Evolutionary conservation across 2,888 invertebrate species (phyloP).

Genomic region (Trimorus sp.): DNA sequence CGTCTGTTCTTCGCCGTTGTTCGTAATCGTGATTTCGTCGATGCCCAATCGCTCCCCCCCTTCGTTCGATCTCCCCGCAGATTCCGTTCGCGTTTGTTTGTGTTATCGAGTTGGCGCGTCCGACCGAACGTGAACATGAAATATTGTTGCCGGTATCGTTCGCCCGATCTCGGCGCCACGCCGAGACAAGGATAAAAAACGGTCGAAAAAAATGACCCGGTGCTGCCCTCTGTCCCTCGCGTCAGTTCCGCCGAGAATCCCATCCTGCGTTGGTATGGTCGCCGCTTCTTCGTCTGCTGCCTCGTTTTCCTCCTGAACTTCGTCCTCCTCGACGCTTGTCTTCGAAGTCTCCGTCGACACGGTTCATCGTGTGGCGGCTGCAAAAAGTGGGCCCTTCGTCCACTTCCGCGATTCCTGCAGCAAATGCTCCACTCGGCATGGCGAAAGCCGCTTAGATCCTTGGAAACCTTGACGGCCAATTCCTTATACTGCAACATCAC

Average conservation of each 20-base stretch:
- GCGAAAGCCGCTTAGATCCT: conserved; percentile 45
- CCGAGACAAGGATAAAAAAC: conserved; percentile 46
- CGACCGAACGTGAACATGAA: conserved; percentile 56
- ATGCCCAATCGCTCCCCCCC: too few species aligned
- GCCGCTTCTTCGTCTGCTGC: neutral
- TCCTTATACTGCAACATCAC: conserved; percentile 51
- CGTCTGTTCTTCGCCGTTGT: too few species aligned
- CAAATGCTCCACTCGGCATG: conserved; percentile 46
- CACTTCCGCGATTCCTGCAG: conserved; percentile 29
- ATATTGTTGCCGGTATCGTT: conserved; percentile 42
- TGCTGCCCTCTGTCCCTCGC: neutral
- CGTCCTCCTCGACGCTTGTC: neutral
- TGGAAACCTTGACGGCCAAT: conserved; percentile 48
- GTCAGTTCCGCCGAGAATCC: conserved; percentile 5
- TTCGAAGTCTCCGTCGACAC: conserved; percentile 10
- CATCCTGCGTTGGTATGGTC: neutral
- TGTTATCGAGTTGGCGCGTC: conserved; percentile 54
- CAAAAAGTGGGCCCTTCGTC: conserved; percentile 38
- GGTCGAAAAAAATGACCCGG: conserved; percentile 9
- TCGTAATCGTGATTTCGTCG: too few species aligned
- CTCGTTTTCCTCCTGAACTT: neutral
- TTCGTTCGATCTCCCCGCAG: conserved; percentile 49
- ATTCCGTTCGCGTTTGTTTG: conserved; percentile 44
- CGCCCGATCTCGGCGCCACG: conserved; percentile 38
- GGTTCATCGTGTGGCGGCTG: conserved; percentile 36